These are phyloP conservation scores for Knipowitschia caucasica DNA, from an alignment of 2,797 vertebrate species.

Conservation along the genomic window DNA sequence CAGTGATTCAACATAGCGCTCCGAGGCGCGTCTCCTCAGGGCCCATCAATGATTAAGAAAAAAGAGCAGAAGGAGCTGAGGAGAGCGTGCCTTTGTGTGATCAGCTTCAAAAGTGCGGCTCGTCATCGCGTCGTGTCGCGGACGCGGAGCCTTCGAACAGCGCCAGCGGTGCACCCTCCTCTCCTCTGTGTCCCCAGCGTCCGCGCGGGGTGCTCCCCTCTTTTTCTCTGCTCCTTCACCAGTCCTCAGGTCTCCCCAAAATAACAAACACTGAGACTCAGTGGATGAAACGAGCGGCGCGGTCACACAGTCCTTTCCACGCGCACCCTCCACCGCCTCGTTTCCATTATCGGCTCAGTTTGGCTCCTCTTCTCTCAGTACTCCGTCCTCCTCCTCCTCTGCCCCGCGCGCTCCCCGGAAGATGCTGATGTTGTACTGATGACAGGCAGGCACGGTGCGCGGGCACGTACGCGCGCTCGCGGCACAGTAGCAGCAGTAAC, in stretches of 20 bases:
- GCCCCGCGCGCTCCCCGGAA: slow-evolving; percentile 52
- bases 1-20: slow-evolving; percentile 66
- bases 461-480: slow-evolving; percentile 38
- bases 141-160: slow-evolving; percentile 34
- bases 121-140: slow-evolving; percentile 36
- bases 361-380: slow-evolving; percentile 39
- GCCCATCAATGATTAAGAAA: slow-evolving; percentile 48
- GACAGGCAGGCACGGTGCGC: slow-evolving; percentile 58
- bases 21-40: slow-evolving; percentile 54
- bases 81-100: slow-evolving; percentile 53
- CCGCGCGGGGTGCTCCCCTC: slow-evolving; percentile 52
- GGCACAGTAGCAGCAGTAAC: slow-evolving; percentile 18
- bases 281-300: neutral
- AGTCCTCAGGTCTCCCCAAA: slow-evolving; percentile 7
- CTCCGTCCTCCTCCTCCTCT: slow-evolving; percentile 40
- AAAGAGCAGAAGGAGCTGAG: slow-evolving; percentile 45
- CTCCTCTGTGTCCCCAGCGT: slow-evolving; percentile 58
- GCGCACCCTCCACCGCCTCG: slow-evolving; percentile 64
- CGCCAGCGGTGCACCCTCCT: slow-evolving; percentile 52
- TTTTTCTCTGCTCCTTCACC: slow-evolving; percentile 30
- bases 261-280: neutral
- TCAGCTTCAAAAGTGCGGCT: slow-evolving; percentile 50
- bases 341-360: slow-evolving; percentile 64
- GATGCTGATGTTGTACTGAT: slow-evolving; percentile 73
- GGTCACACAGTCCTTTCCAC: slow-evolving; percentile 55